Evolutionary conservation across 2,113 vertebrate genomes (phyloP).

Genomic region (Engraulis encrasicolus): DNA sequence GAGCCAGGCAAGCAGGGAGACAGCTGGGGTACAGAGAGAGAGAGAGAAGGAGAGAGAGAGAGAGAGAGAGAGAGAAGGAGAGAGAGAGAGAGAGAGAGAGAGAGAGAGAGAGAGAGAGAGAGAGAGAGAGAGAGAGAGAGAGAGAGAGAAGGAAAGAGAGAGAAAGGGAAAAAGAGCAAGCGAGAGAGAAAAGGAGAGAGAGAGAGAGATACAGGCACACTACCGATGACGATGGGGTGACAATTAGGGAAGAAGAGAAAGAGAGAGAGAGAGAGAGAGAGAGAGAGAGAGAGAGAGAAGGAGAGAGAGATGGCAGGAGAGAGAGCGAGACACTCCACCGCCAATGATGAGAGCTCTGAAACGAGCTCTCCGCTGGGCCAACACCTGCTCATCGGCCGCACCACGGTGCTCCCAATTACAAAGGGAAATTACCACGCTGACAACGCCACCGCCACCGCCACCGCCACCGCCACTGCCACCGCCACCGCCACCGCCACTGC

Average conservation of each 20-base stretch:
- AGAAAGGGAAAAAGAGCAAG: too few relatives aligned
- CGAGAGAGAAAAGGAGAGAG: too few relatives aligned
- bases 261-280: too few relatives aligned
- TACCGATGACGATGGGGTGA: too few relatives aligned
- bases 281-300: too few relatives aligned
- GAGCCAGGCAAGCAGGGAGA: too few relatives aligned
- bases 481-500: neutral
- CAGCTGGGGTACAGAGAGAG: neutral
- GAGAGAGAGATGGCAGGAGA: neutral
- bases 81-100: neutral
- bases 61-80: neutral
- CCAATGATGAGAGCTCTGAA: slow-evolving; percentile 26
- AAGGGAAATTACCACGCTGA: slow-evolving; percentile 16
- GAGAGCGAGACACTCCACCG: neutral
- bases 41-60: neutral
- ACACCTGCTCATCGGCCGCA: slow-evolving; percentile 48
- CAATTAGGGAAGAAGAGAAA: too few relatives aligned
- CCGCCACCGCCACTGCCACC: slow-evolving; percentile 9
- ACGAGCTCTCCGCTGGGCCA: slow-evolving; percentile 33
- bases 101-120: neutral
- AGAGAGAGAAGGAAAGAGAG: too few relatives aligned
- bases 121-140: neutral
- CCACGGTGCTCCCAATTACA: slow-evolving; percentile 19
- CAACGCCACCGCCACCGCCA: neutral
- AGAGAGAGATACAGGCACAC: too few relatives aligned